These are phyloP conservation scores for Gallinago undulata DNA, from an alignment of 2,113 vertebrate genomes.

Conservation along the genomic window DNA sequence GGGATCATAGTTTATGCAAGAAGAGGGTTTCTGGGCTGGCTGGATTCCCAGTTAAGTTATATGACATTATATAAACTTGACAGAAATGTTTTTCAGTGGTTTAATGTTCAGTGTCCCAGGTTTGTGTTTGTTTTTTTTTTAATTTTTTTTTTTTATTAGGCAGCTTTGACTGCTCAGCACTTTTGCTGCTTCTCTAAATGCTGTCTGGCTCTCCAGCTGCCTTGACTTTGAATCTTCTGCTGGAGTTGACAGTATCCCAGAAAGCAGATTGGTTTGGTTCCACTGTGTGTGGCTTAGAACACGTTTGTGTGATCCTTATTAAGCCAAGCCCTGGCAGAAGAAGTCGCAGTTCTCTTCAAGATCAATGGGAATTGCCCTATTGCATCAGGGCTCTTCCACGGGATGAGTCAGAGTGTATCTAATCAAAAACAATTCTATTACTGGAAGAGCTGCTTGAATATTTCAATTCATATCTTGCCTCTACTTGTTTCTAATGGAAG, in stretches of 20 bases:
- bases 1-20: neutral
- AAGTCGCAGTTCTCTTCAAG: neutral
- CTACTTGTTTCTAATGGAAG: slow-evolving; percentile 50
- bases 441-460: slow-evolving; percentile 51
- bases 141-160: neutral
- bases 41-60: neutral
- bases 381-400: slow-evolving; percentile 59
- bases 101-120: neutral
- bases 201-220: neutral
- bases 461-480: slow-evolving; percentile 54
- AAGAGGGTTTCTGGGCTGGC: neutral
- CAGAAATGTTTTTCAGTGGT: neutral
- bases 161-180: neutral
- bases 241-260: neutral
- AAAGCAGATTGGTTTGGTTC: neutral
- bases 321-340: neutral
- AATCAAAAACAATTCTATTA: slow-evolving; percentile 58
- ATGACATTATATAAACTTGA: neutral
- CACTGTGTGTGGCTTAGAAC: neutral
- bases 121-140: neutral
- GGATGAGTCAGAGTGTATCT: slow-evolving; percentile 49
- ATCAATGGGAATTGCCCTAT: slow-evolving; percentile 66
- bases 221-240: neutral
- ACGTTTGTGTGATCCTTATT: neutral
- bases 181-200: neutral